phyloP scores from a whole-genome alignment of 1,140 invertebrate genomes.

The Lordiphosa clarofinis region DNA sequence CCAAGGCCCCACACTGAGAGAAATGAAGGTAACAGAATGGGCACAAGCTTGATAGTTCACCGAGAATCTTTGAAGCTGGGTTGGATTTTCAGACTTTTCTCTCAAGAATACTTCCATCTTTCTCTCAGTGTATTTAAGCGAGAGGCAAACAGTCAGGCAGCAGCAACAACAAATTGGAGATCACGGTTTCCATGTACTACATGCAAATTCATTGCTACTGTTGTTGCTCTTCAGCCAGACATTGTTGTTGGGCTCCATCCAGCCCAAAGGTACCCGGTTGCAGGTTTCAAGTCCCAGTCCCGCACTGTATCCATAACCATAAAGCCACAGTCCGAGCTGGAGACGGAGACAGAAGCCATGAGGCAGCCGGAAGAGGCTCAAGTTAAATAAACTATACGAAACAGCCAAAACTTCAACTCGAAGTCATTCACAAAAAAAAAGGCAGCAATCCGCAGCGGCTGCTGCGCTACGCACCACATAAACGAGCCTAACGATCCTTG shows the following conservation, averaged over 20 bases:
- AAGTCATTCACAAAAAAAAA: slow-evolving; percentile 63
- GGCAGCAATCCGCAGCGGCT: too few relatives aligned
- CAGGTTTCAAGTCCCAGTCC: slow-evolving; percentile 4
- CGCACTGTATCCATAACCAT: slow-evolving; percentile 67
- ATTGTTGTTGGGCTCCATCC: slow-evolving; percentile 12
- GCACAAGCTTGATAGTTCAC: too few relatives aligned
- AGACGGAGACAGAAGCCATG: slow-evolving; percentile 3
- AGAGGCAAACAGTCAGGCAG: slow-evolving; percentile 3
- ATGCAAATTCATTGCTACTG: slow-evolving; percentile 80
- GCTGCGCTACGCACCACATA: slow-evolving; percentile 35
- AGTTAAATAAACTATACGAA: slow-evolving; percentile 71
- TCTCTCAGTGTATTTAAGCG: background rate
- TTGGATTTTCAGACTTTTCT: too few relatives aligned
- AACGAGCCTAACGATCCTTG: slow-evolving; percentile 3
- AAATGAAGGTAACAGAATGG: too few relatives aligned
- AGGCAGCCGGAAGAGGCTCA: slow-evolving; percentile 54
- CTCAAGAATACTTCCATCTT: too few relatives aligned
- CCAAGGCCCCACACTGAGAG: slow-evolving; percentile 46
- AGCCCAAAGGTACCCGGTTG: background rate
- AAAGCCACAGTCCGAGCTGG: slow-evolving; percentile 32
- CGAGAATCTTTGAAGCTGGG: too few relatives aligned
- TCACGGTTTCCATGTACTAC: slow-evolving; percentile 79
- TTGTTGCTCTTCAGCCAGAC: slow-evolving; percentile 41
- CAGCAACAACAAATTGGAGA: slow-evolving; percentile 74
- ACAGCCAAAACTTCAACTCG: slow-evolving; percentile 31